Percentiles rank a stretch among this genome's conserved stretches.
Evolutionary conservation across 1,140 invertebrate species (phyloP).

Genomic region (Drosophila ohnishii): DNA sequence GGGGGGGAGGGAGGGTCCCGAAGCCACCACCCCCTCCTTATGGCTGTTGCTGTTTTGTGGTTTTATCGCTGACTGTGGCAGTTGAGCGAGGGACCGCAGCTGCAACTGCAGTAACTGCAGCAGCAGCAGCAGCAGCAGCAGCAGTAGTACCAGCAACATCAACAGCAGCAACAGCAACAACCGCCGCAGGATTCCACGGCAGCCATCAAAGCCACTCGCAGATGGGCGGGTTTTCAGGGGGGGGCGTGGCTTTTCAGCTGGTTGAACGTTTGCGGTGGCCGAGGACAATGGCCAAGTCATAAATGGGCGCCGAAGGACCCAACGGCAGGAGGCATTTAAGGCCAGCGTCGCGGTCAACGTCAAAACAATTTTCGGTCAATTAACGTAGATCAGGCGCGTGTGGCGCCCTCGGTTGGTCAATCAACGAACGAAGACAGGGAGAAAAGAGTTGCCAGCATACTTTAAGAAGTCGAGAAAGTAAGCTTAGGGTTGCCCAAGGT

Average conservation of each 20-base stretch:
- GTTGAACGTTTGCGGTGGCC: slow-evolving; percentile 31
- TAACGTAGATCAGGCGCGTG: slow-evolving; percentile 32
- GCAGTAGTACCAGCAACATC: slow-evolving; percentile 7
- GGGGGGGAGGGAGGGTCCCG: too few relatives aligned
- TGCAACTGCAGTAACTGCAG: slow-evolving; percentile 40
- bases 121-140: not conserved
- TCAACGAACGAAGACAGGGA: not conserved
- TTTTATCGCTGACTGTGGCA: slow-evolving; percentile 53
- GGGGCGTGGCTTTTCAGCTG: not conserved
- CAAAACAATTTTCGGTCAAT: slow-evolving; percentile 49
- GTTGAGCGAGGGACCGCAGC: slow-evolving; percentile 47
- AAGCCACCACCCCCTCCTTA: slow-evolving; percentile 4
- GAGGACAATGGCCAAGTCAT: slow-evolving; percentile 52
- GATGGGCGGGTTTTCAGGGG: not conserved
- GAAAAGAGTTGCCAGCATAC: not conserved
- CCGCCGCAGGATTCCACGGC: slow-evolving; percentile 30
- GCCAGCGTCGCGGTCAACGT: slow-evolving; percentile 11
- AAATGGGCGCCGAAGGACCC: slow-evolving; percentile 29
- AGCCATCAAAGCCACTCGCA: slow-evolving; percentile 33
- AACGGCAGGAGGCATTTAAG: slow-evolving; percentile 29
- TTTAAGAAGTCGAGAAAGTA: not conserved
- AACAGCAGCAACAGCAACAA: slow-evolving; percentile 5
- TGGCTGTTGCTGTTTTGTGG: slow-evolving; percentile 55
- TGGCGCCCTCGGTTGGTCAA: slow-evolving; percentile 22
- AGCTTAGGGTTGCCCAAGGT: not conserved